phyloP scores from a whole-genome alignment of 1,140 invertebrate species.

The Ladona fulva region DNA sequence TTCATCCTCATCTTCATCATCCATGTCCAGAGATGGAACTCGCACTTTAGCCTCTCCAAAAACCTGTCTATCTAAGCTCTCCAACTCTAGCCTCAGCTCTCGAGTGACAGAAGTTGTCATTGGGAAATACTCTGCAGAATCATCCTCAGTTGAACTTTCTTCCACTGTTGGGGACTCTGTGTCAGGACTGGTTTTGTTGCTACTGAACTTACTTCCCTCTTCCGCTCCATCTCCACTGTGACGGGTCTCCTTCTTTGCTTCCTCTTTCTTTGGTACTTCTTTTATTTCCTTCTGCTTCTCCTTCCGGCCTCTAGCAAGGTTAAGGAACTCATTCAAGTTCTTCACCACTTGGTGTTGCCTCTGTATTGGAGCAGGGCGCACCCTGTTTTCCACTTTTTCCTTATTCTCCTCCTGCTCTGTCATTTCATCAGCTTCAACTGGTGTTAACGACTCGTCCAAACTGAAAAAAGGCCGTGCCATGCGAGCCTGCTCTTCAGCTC shows the following conservation, averaged over 20 bases:
- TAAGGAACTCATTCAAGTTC: conserved; percentile 31
- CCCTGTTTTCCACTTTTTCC: not conserved
- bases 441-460: conserved; percentile 29
- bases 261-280: conserved; percentile 19
- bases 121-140: conserved; percentile 69
- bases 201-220: conserved; percentile 17
- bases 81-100: conserved; percentile 67
- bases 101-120: conserved; percentile 78
- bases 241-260: conserved; percentile 30
- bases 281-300: conserved; percentile 14
- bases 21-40: not conserved
- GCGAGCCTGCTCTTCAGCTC: conserved; percentile 13
- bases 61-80: conserved; percentile 70
- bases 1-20: conserved; percentile 7
- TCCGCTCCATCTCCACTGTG: conserved; percentile 26
- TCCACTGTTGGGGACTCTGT: not conserved
- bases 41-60: conserved; percentile 39
- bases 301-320: conserved; percentile 22
- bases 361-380: not conserved
- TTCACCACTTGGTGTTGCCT: conserved; percentile 24
- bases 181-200: not conserved
- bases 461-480: conserved; percentile 29
- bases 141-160: conserved; percentile 39
- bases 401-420: not conserved
- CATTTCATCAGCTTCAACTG: not conserved